Conservation (phyloP, 2,888 invertebrate species). For the Zonitis immaculata region DNA sequence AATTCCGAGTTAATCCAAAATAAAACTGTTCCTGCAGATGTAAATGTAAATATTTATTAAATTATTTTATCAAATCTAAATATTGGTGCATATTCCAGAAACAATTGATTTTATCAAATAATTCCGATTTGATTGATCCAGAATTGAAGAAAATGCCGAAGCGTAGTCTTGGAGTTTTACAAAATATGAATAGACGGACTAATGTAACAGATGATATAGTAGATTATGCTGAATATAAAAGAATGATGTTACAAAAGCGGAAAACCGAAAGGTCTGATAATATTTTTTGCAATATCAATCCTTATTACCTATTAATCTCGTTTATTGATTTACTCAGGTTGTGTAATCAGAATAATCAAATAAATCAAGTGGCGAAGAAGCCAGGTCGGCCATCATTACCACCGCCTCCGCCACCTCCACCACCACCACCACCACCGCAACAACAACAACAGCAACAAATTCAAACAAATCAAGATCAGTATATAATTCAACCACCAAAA, state of each 20-base stretch:
- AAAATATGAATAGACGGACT: background rate
- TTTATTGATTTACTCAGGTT: background rate
- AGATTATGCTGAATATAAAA: background rate
- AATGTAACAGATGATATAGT: too few species aligned
- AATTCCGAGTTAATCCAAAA: background rate
- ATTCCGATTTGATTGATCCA: background rate
- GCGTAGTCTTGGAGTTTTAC: background rate
- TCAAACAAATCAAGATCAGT: conserved; percentile 32
- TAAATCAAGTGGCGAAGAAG: background rate
- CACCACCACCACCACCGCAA: conserved; percentile 24
- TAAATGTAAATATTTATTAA: background rate
- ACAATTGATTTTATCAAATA: background rate
- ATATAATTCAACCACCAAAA: conserved; percentile 36
- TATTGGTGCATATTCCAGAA: background rate
- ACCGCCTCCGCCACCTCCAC: conserved; percentile 37
- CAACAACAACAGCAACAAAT: conserved; percentile 32
- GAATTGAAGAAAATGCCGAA: background rate
- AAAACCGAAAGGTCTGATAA: background rate
- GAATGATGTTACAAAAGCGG: background rate
- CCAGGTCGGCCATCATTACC: background rate
- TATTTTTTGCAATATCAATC: too few species aligned
- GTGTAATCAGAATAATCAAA: background rate
- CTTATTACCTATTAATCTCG: too few species aligned
- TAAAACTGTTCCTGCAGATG: background rate
- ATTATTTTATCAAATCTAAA: background rate